Evolutionary conservation across 1,140 invertebrate species (phyloP), one percentile per base, ranked within the genome.

Genomic region (Calephelis virginiensis): DNA sequence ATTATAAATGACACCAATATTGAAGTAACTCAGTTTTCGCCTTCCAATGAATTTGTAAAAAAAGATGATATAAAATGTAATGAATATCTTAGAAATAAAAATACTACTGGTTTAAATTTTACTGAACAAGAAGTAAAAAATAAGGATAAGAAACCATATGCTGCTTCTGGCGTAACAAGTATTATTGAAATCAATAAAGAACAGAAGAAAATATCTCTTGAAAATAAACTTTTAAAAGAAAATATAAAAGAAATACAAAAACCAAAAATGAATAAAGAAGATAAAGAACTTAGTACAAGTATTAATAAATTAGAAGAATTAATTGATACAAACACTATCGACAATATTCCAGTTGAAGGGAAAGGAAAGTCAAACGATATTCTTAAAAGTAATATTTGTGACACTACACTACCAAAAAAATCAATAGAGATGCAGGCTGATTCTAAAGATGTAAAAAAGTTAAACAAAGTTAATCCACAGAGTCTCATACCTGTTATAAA

Each of bases 391-490:
- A 17, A 56, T 56, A 17, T 6, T 9, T 17, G 14, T 56, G 17
- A 56, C 9, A 6, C 17, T 56, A 11, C 11, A 56, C 8, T 11
- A 14, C 14, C 50, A 9, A 56, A 10, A 56, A 56, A 37, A 28
- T 8, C 11, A 11, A 56, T 28, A 56, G 50, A 56, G 50, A 11
- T 13, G 8, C 14, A 56, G 6, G 28, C 50, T 28, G 17, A 11
- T 8, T 45, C 10, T 8, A n/a, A 13, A 64, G 63, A 50, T 53
- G 11, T 37, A 13, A 43, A 43, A n/a, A 1, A 38, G 6, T 46
- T 11, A 6, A 10, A 48, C 11, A 62, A 69, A 67, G 40, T 53
- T 69, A 75, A 64, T 38, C 62, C 17, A 74, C 72, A 67, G 38
- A 28, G 5, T 53, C 50, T 11, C 14, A 28, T 28, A 53, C 50